Evolutionary conservation across 1,140 invertebrate species (phyloP), one percentile per base, ranked within the genome.

Genomic region (Brachionus koreanus): DNA sequence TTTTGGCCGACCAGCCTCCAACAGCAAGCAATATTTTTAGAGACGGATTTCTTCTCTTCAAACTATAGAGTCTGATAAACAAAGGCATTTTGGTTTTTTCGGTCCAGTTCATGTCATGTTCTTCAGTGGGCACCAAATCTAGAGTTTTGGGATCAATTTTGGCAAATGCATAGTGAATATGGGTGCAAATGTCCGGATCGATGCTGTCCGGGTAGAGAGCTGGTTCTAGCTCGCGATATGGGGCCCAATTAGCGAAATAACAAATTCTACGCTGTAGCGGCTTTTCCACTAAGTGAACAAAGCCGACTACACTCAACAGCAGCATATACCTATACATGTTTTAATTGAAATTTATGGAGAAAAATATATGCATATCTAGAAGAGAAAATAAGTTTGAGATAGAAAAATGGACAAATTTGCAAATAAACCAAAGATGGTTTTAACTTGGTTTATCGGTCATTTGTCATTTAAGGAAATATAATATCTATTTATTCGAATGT

Each of bases 161-260:
- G 74, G 94, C 95, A 87, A 97, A 97, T 4, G 95, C 95, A 87
- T 96, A 97, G 69, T 97, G 93, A 79, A 98, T 90, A 91, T 97
- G 95, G 12, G 95, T 96, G 88, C 95, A 98, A 39, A 97, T 90
- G 87, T 95, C 95, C 23, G 95, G 95, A 90, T 97, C 96, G 85
- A 97, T 97, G 86, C 97, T 95, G 88, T 96, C 93, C 0, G 95
- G 95, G 83, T 93, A 93, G 87, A 96, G 97, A 88, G 95, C 94
- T 1, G 94, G 94, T 2, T 92, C 93, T 37, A 93, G 93, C 3
- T 93, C 93, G 83, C 94, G 90, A 83, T 88, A 87, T 83, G 86
- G 86, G 3, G 86, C 85, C 87, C 86, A 87, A 84, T 88, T 88
- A 29, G 87, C 87, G 82, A 86, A 86, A 77, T 88, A 88, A 82